Evolutionary conservation across 2,797 vertebrate species (phyloP), one percentile per base, ranked within the genome.

Genomic region (Gadopsis marmoratus): DNA sequence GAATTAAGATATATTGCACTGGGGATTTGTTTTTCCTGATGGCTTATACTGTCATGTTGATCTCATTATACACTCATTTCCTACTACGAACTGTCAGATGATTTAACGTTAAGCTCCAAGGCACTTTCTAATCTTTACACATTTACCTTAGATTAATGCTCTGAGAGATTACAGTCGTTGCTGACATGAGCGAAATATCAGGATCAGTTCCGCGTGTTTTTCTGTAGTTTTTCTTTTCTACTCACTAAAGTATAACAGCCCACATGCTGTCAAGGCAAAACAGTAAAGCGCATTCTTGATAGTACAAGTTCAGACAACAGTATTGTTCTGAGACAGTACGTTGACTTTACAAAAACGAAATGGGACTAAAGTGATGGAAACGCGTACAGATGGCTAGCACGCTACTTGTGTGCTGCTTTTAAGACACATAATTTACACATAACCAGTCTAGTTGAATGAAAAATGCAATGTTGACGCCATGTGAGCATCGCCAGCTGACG

Each of bases 11-110:
- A 88, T 87, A 92, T 91, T 83, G 74, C 72, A 80, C 75, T 3
- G 35, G 84, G 88, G 89, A 88, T 90, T 94, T 89, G 67, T 88
- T 90, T 89, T 83, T 84, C 51, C 86, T 78, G 72, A 84, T 88
- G 88, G 89, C 86, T 92, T 90, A 90, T 74, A 74, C 88, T 83
- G 88, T 88, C 84, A 89, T 81, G 76, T 80, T 91, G 89, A 93
- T 93, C 89, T 89, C 77, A 91, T 92, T 94, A 94, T 82, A 79
- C 85, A 91, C 81, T 92, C 89, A 81, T 93, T 90, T 86, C 77
- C 85, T 63, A 87, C 80, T 87, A 79, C 17, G 6, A 86, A 88
- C 88, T 89, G 89, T 92, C 86, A 89, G 82, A 92, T 78, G 74
- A 74, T 90, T 90, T 90, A 80, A 86, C 84, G 81, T 89, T 85